A percentile compares a stretch with the other conserved stretches of the same genome.
phyloP scores from a whole-genome alignment of 2,113 vertebrate genomes.

The Catharus bicknelli region DNA sequence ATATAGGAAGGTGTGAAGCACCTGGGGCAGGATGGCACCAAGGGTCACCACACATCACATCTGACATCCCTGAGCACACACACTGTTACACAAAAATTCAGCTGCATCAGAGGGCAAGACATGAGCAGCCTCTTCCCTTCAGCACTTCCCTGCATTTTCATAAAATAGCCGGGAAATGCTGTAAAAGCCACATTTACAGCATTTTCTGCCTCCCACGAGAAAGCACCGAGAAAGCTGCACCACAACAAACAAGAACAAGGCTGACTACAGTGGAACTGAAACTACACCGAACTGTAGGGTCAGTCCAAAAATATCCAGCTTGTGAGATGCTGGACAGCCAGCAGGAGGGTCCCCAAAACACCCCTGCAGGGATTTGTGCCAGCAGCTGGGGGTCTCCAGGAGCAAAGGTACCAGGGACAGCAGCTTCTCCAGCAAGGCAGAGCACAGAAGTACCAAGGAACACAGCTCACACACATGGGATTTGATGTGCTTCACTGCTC shows the following conservation, averaged over 20 bases:
- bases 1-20: neutral
- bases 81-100: neutral
- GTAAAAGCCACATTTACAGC: neutral
- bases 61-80: neutral
- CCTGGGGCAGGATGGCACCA: neutral
- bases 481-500: neutral
- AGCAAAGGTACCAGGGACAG: neutral
- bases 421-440: neutral
- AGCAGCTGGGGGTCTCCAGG: accelerated
- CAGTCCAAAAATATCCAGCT: neutral
- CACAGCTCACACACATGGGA: accelerated
- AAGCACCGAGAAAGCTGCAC: neutral
- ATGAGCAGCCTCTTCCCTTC: neutral
- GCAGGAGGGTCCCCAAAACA: accelerated
- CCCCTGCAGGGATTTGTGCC: neutral
- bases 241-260: neutral
- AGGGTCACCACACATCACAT: neutral
- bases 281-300: accelerated
- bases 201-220: neutral
- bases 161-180: neutral
- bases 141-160: neutral
- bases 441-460: too few species aligned
- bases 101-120: neutral
- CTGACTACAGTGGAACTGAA: neutral
- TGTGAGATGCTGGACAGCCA: neutral